Conservation (phyloP, 2,113 vertebrate species). For the Henicopernis longicauda region DNA sequence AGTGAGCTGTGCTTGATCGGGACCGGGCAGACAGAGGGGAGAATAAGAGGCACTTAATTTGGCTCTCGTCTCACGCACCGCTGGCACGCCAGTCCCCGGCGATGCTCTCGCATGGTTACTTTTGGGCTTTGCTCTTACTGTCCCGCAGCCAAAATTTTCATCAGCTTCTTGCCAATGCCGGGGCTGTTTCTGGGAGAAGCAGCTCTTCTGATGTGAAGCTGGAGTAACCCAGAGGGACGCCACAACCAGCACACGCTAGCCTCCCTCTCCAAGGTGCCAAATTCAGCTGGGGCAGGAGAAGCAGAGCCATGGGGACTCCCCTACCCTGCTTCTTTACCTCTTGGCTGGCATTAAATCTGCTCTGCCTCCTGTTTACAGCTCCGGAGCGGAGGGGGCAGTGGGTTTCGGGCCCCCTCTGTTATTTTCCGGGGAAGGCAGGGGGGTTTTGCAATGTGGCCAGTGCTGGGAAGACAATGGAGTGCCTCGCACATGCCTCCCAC, state of each 20-base stretch:
- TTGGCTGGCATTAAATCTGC: background rate
- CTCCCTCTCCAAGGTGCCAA: accelerated
- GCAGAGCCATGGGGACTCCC: accelerated
- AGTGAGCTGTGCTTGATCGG: background rate
- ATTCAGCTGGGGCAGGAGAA: background rate
- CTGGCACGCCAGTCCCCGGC: accelerated
- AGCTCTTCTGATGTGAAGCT: background rate
- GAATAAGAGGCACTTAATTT: background rate
- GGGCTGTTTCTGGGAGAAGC: background rate
- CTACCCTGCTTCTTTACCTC: background rate
- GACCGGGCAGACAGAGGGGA: background rate
- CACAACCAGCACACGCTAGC: accelerated
- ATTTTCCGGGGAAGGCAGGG: too few relatives aligned
- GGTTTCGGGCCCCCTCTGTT: accelerated
- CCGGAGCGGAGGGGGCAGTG: accelerated
- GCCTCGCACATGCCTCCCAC: accelerated
- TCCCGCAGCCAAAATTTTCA: background rate
- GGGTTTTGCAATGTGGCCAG: background rate
- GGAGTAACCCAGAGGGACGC: background rate
- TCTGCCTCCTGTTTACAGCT: background rate
- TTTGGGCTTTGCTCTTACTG: background rate
- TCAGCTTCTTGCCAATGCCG: accelerated
- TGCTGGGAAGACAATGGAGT: accelerated
- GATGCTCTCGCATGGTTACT: accelerated
- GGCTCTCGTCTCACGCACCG: accelerated